Evolutionary conservation across 2,113 vertebrate genomes (phyloP).

Genomic region (Glaucidium brasilianum): DNA sequence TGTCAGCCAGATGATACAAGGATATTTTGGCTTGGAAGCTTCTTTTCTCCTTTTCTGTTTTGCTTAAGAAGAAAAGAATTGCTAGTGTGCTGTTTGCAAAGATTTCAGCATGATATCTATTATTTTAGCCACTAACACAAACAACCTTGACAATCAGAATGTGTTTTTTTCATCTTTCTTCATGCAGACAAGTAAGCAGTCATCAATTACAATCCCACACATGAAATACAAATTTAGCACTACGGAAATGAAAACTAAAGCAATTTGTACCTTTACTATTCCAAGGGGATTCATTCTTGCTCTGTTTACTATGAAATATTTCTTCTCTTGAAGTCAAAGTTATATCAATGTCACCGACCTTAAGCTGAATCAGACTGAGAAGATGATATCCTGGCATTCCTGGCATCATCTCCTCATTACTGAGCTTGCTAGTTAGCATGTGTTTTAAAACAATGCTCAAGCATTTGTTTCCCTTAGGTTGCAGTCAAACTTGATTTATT

Average conservation of each 20-base stretch:
- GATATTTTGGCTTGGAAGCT: slow-evolving; percentile 42
- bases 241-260: slow-evolving; percentile 77
- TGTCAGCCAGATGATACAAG: slow-evolving; percentile 17
- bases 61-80: slow-evolving; percentile 52
- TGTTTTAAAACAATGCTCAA: slow-evolving; percentile 57
- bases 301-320: slow-evolving; percentile 74
- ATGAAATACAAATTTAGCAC: slow-evolving; percentile 76
- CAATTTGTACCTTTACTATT: slow-evolving; percentile 77
- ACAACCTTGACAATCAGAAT: slow-evolving; percentile 72
- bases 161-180: slow-evolving; percentile 62
- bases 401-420: slow-evolving; percentile 57
- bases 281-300: slow-evolving; percentile 70
- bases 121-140: slow-evolving; percentile 70
- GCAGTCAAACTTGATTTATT: not conserved
- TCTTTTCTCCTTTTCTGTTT: slow-evolving; percentile 49
- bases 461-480: slow-evolving; percentile 18
- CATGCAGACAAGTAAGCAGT: slow-evolving; percentile 67
- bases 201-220: slow-evolving; percentile 71
- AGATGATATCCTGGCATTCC: slow-evolving; percentile 51
- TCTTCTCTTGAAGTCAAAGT: slow-evolving; percentile 71
- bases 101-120: slow-evolving; percentile 49
- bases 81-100: slow-evolving; percentile 52
- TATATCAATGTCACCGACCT: slow-evolving; percentile 72
- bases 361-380: slow-evolving; percentile 60
- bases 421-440: slow-evolving; percentile 61